Conservation (phyloP, 2,888 invertebrate species). For the Miltochrista miniata region DNA sequence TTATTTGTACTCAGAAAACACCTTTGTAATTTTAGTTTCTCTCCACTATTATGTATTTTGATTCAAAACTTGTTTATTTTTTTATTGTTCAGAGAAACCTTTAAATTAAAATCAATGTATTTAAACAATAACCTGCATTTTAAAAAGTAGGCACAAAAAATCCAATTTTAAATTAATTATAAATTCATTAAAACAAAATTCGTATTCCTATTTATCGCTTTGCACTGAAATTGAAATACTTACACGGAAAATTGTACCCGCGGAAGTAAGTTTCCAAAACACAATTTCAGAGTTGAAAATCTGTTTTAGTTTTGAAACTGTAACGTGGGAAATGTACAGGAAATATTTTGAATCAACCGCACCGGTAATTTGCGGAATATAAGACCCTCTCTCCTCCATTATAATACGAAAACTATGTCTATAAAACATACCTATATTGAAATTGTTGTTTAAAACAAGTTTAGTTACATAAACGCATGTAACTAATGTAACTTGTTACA, state of each 20-base stretch:
- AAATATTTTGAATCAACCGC: not conserved
- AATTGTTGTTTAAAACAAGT: no score
- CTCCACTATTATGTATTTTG: not conserved
- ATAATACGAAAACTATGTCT: no score
- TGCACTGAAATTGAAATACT: constrained; percentile 25
- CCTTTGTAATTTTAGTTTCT: no score
- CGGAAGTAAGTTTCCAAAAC: constrained; percentile 18
- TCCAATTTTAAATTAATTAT: not conserved
- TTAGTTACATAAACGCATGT: no score
- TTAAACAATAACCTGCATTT: no score
- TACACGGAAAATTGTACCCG: constrained; percentile 10
- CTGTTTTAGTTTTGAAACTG: constrained; percentile 23
- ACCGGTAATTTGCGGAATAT: not conserved
- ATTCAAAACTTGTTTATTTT: no score
- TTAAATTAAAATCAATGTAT: not conserved
- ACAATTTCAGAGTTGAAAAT: constrained; percentile 29
- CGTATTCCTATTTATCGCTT: not conserved
- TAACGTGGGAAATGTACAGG: constrained; percentile 3
- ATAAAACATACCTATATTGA: no score
- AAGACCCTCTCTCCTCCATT: not conserved
- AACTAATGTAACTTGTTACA: no score
- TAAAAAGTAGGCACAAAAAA: no score
- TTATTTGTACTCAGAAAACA: not conserved
- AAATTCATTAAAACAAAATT: not conserved
- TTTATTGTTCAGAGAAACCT: no score